phyloP scores from a whole-genome alignment of 2,797 vertebrate genomes.

The Gambusia yucatana region DNA sequence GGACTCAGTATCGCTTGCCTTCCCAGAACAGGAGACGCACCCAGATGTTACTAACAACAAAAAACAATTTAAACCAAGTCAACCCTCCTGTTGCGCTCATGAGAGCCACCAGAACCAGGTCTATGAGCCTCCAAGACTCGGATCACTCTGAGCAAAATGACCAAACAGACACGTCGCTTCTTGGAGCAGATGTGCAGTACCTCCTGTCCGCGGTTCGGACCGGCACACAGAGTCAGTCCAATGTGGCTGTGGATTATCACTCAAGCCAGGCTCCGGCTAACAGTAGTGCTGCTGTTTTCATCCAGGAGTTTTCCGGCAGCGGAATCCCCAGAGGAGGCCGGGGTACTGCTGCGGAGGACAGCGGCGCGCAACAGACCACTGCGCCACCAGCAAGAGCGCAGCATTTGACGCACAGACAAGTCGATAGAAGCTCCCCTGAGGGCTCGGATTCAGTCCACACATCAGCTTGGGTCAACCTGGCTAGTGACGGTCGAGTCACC shows the following conservation, averaged over 20 bases:
- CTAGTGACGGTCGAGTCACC: neutral
- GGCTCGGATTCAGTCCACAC: conserved; percentile 19
- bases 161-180: conserved; percentile 38
- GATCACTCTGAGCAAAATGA: conserved; percentile 35
- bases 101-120: conserved; percentile 39
- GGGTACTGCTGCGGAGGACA: conserved; percentile 31
- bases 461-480: conserved; percentile 1
- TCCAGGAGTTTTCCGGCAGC: conserved; percentile 74
- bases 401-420: conserved; percentile 24
- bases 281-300: conserved; percentile 17
- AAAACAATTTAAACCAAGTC: conserved; percentile 28
- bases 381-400: neutral
- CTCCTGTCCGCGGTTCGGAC: conserved; percentile 30
- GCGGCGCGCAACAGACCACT: conserved; percentile 10
- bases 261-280: conserved; percentile 20
- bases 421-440: neutral
- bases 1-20: conserved; percentile 67
- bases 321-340: conserved; percentile 67
- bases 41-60: conserved; percentile 65
- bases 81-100: conserved; percentile 19
- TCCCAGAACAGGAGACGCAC: conserved; percentile 50
- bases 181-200: conserved; percentile 55
- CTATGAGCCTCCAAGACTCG: conserved; percentile 5
- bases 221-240: neutral
- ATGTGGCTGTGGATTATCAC: neutral